These are phyloP conservation scores for Apeltes quadracus DNA, from an alignment of 2,113 vertebrate species.

Conservation along the genomic window DNA sequence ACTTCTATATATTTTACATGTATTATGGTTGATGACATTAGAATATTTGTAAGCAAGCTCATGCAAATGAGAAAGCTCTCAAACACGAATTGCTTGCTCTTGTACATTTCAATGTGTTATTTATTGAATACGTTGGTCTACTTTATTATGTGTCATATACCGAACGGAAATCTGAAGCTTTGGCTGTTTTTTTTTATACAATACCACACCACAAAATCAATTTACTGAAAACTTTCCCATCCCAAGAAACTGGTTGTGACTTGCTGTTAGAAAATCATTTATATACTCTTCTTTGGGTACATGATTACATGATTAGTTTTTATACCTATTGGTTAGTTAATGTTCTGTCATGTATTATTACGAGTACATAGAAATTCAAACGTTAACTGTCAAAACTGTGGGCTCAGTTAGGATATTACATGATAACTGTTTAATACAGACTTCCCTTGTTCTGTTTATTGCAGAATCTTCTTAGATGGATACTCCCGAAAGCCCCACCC, in stretches of 20 bases:
- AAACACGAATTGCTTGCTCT: not conserved
- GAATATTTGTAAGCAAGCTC: not conserved
- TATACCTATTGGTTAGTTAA: not conserved
- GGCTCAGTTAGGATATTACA: not conserved
- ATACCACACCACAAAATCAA: not conserved
- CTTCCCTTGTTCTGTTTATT: constrained; percentile 23
- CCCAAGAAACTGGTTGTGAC: not conserved
- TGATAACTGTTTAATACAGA: not conserved
- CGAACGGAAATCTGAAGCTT: not conserved
- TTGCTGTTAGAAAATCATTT: not conserved
- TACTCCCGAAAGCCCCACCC: constrained; percentile 91
- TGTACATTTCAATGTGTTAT: not conserved
- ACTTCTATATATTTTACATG: not conserved
- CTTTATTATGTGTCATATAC: not conserved
- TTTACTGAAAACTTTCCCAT: not conserved
- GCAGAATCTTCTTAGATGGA: constrained; percentile 85
- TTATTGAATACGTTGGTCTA: not conserved
- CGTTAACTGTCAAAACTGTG: not conserved
- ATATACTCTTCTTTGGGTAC: not conserved
- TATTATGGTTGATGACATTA: not conserved
- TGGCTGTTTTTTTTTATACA: not conserved
- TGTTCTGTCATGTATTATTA: not conserved
- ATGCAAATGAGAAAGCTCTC: not conserved
- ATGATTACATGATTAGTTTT: not conserved
- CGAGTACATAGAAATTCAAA: not conserved